Base-by-base conservation (phyloP, 2,888 invertebrate species). In the Horisme vitalbata region DNA sequence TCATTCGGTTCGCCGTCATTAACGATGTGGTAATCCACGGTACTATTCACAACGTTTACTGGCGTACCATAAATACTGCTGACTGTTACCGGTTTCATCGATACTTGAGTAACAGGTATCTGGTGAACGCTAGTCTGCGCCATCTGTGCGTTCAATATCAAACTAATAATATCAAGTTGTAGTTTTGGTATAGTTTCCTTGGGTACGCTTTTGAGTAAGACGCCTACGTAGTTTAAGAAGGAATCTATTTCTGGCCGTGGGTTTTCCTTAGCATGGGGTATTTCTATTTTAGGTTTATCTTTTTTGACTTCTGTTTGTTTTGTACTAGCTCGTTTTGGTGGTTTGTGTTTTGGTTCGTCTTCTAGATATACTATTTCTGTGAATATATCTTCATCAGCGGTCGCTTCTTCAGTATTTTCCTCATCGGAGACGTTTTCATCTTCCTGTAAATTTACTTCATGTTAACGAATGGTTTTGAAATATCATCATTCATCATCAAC, bases 161-260 rank as follows among this genome's bases (percentile, higher is more conserved):
- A 45, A 32, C 72, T 78, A 0, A 84, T 66, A 0, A 84, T 78
- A 2, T 83, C 81, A 41, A 75, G 58, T 57, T 84, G 84, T 0
- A 83, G 55, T 43, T 72, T 69, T 0, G 65, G 63, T 26, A 69
- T 69, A 0, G 52, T 41, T 0, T 75, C 70, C 10, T 59, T 52
- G 0, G 83, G 69, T 2, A 83, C 45, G 21, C 75, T 71, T 45
- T 74, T 74, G 1, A 84, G 26, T 8, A 84, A 45, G 18, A 72
- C 69, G 0, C 63, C 63, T 0, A 83, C 59, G 41, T 84, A 84
- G 41, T 61, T 71, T 0, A 77, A 53, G 23, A 84, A 84, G 1
- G 61, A 57, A 0, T 70, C 67, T 0, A 83, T 38, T 45, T 69
- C 68, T 0, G 57, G 56, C 0, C 59, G 57, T 0, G 23, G 10